Base-by-base conservation (phyloP, 2,113 vertebrate species). In the Agelaius phoeniceus region DNA sequence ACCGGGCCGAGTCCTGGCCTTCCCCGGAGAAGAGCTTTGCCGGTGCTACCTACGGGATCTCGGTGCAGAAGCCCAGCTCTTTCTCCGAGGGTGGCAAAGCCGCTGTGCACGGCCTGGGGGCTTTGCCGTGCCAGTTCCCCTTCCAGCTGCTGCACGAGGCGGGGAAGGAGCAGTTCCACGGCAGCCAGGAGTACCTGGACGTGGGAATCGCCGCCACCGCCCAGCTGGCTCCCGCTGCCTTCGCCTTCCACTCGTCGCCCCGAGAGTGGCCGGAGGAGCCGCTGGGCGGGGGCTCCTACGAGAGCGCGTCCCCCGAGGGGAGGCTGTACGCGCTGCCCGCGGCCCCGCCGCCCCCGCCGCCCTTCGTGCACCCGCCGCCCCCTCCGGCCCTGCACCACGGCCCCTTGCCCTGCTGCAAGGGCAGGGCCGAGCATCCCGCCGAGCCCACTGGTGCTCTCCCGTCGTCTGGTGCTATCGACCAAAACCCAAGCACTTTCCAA, bases 11-110 rank as follows among this genome's bases (percentile, higher is more conserved):
- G 57, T n/a, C 98, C 51, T 99, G 99, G 99, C 98, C 98, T 91
- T 98, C 98, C 61, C 93, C 98, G 13, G 99, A 99, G 81, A 98
- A 98, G 96, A 98, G 97, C 96, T 99, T 99, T 65, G 97, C 97
- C 92, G 98, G 98, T 98, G 97, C 98, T 97, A 98, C 93, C 97
- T 99, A 98, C 41, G 98, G 98, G 57, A 93, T 98, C 52, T 89
- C 98, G 23, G 97, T 98, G 65, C 96, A 98, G 79, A 98, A 99
- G 97, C 85, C 98, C 17, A 96, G 97, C 93, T 91, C 98, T 63
- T 98, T 98, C 61, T 93, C 98, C 3, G 98, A 99, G 86, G 95
- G 96, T 6, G 97, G 97, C 94, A 99, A 99, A 96, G 72, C 96
- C 6, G 72, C 95, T 30, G 7, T 91, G 15, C 96, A 96, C 35